These are phyloP conservation scores for Hoplodrina ambigua DNA, from an alignment of 2,888 invertebrate genomes.

Conservation along the genomic window DNA sequence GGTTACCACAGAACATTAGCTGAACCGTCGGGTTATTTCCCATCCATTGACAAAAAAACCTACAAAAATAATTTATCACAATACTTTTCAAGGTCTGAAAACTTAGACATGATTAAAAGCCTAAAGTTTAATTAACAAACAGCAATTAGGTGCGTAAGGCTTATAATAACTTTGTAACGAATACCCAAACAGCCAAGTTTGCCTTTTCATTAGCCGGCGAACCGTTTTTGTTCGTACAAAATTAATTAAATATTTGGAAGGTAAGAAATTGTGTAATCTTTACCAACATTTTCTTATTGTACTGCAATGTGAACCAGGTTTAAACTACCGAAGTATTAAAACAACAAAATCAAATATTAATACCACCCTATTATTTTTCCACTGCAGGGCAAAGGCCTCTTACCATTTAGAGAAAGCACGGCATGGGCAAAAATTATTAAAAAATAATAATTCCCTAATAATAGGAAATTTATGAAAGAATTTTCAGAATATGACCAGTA, in stretches of 20 bases:
- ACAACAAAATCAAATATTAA: not conserved
- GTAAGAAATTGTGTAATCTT: constrained; percentile 13
- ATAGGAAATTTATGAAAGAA: no score
- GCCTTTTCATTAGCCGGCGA: constrained; percentile 14
- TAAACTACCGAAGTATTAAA: not conserved
- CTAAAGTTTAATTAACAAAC: constrained; percentile 10
- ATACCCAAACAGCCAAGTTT: constrained; percentile 16
- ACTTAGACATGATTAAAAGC: constrained; percentile 4
- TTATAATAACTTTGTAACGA: constrained; percentile 34
- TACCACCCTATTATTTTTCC: no score
- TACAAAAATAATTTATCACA: not conserved
- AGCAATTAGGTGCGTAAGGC: constrained; percentile 15
- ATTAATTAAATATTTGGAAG: constrained; percentile 45
- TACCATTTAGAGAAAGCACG: no score
- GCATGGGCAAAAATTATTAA: no score
- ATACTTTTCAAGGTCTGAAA: not conserved
- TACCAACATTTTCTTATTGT: not conserved
- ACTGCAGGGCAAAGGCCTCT: no score
- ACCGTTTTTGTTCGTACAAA: constrained; percentile 18
- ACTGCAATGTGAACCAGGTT: not conserved
- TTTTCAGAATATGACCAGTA: no score
- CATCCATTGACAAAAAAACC: no score
- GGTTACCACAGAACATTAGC: no score
- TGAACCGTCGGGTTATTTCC: no score
- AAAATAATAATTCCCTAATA: no score